These are phyloP conservation scores for Schizaphis graminum DNA, from an alignment of 2,888 invertebrate species.

Conservation along the genomic window DNA sequence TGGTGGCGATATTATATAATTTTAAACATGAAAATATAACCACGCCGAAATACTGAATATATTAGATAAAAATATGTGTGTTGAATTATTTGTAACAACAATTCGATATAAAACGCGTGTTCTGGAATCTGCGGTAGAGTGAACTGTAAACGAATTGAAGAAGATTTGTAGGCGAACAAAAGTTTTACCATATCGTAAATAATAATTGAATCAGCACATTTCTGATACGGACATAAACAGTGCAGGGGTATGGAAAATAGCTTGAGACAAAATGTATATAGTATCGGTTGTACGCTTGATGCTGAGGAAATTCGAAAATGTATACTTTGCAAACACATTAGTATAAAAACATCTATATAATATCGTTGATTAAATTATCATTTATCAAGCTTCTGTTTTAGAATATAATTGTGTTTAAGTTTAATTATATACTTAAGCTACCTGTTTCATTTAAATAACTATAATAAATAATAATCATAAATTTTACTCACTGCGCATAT, in stretches of 20 bases:
- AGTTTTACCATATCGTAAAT: conserved; percentile 57
- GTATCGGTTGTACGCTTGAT: not conserved
- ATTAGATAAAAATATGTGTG: not conserved
- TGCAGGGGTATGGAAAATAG: conserved; percentile 19
- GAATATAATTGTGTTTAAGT: not conserved
- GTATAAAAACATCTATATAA: not conserved
- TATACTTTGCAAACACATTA: conserved; percentile 28
- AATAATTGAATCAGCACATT: conserved; percentile 54
- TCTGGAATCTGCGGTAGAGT: conserved; percentile 15
- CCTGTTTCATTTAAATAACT: not conserved
- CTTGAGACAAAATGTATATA: conserved; percentile 20
- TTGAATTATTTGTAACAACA: not conserved
- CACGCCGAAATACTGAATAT: not conserved
- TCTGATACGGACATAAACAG: conserved; percentile 24
- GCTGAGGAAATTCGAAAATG: conserved; percentile 22
- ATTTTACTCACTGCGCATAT: not conserved
- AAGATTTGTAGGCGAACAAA: conserved; percentile 26
- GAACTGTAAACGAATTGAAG: conserved; percentile 26
- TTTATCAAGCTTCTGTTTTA: not conserved
- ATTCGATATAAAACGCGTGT: not conserved
- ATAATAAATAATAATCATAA: not conserved
- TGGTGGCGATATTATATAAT: not conserved
- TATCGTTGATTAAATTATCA: not conserved
- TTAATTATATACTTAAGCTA: not conserved
- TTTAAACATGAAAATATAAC: not conserved